Base-by-base conservation (phyloP, 2,797 vertebrate genomes). In the Eurystomus glaucurus region DNA sequence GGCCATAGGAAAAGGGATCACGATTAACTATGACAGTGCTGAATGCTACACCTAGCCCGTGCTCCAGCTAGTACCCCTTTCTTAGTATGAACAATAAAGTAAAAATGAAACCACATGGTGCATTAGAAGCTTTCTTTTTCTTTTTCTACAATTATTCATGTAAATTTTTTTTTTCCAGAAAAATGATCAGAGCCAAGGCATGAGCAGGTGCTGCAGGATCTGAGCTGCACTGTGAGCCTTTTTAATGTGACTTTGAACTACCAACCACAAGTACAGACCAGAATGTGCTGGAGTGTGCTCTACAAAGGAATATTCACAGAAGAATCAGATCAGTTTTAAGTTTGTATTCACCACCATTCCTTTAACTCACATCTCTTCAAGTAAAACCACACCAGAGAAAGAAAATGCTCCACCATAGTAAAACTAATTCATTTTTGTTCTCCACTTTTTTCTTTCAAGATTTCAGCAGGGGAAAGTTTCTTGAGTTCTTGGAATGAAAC, bases 221-320 rank as follows among this genome's bases (percentile, higher is more conserved):
- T 35, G 54, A 90, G 77, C 70, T 70, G 77, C 61, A 37, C 77
- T 64, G 55, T 87, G 80, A 95, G 85, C 60, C 74, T 87, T 80
- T 90, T 72, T 74, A 80, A 31, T 11, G 18, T 94, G 93, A 90
- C 84, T 83, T 90, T 92, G 77, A 95, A 80, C 58, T 79, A 48
- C 23, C 76, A 69, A 51, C 77, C 89, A 57, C 89, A 78, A 85
- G 71, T 68, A 65, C 70, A 90, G 91, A 61, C 48, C 75, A 87
- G 81, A 91, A 89, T 39, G 70, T 15, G 71, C 71, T 77, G 65
- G 71, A 93, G 80, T 19, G 41, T 77, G 80, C 60, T 93, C 90
- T 68, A 54, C 69, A 75, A 86, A 95, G 75, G 76, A 97, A 86
- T 92, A 94, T 78, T 95, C 88, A 85, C 62, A n/a, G 85, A 79